Evolutionary conservation across 2,113 vertebrate species (phyloP).

Genomic region (Hippocampus zosterae): DNA sequence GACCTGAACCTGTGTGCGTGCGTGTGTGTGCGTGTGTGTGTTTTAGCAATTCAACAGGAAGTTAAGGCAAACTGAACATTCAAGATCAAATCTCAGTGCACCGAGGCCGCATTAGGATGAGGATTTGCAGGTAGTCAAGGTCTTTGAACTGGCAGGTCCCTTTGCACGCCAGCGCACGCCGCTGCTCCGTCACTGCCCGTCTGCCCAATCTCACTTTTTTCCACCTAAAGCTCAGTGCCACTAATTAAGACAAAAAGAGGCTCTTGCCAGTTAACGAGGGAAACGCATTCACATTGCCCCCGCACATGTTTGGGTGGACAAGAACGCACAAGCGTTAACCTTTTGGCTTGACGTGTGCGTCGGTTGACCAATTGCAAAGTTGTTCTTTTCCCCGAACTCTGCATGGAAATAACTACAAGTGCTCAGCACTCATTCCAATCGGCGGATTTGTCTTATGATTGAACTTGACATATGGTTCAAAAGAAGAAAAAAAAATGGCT

Average conservation of each 20-base stretch:
- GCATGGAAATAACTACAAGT: slow-evolving; percentile 38
- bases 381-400: slow-evolving; percentile 34
- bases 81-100: slow-evolving; percentile 8
- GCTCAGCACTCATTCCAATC: slow-evolving; percentile 35
- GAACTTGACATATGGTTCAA: slow-evolving; percentile 20
- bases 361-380: slow-evolving; percentile 17
- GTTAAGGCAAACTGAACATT: background rate
- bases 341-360: slow-evolving; percentile 32
- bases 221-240: slow-evolving; percentile 44
- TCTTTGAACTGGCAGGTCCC: slow-evolving; percentile 25
- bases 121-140: slow-evolving; percentile 11
- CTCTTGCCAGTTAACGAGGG: slow-evolving; percentile 33
- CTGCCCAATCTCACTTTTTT: slow-evolving; percentile 63
- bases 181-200: slow-evolving; percentile 31
- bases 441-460: slow-evolving; percentile 21
- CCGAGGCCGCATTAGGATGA: slow-evolving; percentile 28
- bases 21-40: no score
- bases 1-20: slow-evolving; percentile 16
- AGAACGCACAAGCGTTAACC: slow-evolving; percentile 24
- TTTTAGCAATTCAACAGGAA: background rate
- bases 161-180: background rate
- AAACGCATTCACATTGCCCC: slow-evolving; percentile 50
- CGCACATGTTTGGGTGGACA: slow-evolving; percentile 30
- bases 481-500: slow-evolving; percentile 8
- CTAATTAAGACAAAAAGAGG: slow-evolving; percentile 43